A percentile compares a stretch with the other conserved stretches of the same genome.
phyloP scores from a whole-genome alignment of 2,888 invertebrate genomes.

The Ophion obscuratus region DNA sequence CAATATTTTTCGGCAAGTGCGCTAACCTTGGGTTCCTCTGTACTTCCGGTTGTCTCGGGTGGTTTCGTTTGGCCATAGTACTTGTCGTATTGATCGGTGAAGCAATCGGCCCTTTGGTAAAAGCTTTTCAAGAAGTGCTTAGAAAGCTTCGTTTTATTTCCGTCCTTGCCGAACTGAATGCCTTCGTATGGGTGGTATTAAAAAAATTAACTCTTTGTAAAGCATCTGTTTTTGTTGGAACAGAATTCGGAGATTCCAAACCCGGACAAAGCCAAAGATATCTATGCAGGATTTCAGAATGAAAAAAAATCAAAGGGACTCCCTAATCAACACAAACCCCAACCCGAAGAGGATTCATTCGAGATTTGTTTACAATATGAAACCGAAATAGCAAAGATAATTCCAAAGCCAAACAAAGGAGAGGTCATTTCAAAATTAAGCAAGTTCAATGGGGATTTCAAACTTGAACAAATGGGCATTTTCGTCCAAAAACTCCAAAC shows the following conservation, averaged over 20 bases:
- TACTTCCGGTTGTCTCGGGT: conserved; percentile 11
- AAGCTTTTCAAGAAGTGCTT: conserved; percentile 57
- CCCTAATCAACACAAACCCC: no score
- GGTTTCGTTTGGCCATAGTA: conserved; percentile 48
- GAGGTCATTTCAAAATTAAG: no score
- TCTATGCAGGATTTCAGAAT: not conserved
- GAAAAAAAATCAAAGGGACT: no score
- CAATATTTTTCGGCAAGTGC: not conserved
- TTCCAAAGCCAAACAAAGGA: no score
- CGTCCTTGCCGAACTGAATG: conserved; percentile 34
- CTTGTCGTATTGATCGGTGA: conserved; percentile 62
- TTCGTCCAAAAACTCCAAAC: no score
- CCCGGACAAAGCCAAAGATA: not conserved
- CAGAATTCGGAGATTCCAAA: not conserved
- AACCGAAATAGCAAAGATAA: no score
- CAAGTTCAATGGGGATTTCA: no score
- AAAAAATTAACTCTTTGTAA: no score
- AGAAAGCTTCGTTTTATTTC: conserved; percentile 24
- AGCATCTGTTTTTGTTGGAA: no score
- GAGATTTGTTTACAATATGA: no score
- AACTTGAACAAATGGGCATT: no score
- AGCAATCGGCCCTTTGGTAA: conserved; percentile 64
- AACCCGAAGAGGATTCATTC: no score
- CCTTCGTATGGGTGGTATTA: not conserved
- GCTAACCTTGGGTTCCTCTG: conserved; percentile 13